phyloP scores from a whole-genome alignment of 2,113 vertebrate genomes.

The Setophaga petechia region DNA sequence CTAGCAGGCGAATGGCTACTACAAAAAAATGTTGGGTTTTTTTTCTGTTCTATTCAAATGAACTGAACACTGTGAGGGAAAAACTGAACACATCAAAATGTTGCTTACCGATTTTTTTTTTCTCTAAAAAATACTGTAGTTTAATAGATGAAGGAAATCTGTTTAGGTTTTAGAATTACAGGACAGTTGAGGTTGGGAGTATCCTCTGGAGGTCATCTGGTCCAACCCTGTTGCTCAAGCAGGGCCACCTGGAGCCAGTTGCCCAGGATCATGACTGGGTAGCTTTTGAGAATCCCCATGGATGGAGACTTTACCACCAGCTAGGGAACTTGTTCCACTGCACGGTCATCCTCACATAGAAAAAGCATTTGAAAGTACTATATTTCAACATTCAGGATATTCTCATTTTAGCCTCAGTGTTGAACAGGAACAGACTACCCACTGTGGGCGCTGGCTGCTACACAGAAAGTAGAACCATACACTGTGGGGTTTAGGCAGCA shows the following conservation, averaged over 20 bases:
- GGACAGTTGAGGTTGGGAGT: not conserved
- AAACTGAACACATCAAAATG: not conserved
- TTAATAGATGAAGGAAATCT: not conserved
- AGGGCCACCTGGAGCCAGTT: not conserved
- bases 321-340: not conserved
- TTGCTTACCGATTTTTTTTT: not conserved
- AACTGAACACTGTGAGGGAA: not conserved
- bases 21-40: not conserved
- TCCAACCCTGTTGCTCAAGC: not conserved
- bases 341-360: not conserved
- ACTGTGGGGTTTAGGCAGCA: constrained; percentile 45
- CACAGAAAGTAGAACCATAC: not conserved
- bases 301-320: not conserved
- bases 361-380: not conserved
- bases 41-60: not conserved
- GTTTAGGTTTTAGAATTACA: not conserved
- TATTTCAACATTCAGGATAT: not conserved
- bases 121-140: not conserved
- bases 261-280: fast-evolving
- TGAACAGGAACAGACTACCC: not conserved
- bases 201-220: not conserved
- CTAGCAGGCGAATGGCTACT: not conserved
- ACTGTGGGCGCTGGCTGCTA: not conserved
- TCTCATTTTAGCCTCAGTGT: not conserved
- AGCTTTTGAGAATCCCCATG: not conserved